phyloP scores from a whole-genome alignment of 2,888 invertebrate species.

The Vesta saturnalis region DNA sequence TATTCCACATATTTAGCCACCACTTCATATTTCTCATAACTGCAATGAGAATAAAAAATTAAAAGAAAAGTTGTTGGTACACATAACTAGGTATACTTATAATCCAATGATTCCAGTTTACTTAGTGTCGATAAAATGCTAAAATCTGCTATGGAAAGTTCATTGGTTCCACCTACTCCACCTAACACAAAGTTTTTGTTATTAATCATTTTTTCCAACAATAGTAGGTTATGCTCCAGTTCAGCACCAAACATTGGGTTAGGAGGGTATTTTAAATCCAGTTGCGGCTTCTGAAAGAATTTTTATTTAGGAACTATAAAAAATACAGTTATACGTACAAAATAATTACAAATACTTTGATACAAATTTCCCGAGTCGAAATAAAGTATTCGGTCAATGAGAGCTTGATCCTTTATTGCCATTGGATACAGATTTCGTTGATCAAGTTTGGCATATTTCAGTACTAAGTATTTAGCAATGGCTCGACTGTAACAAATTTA shows the following conservation, averaged over 20 bases:
- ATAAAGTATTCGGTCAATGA: slow-evolving; percentile 24
- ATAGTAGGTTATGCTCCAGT: slow-evolving; percentile 22
- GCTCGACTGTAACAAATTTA: slow-evolving; percentile 26
- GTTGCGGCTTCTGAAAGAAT: slow-evolving; percentile 27
- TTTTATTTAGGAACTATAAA: not conserved
- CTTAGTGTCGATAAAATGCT: slow-evolving; percentile 24
- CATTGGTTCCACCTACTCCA: slow-evolving; percentile 21
- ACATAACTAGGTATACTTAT: slow-evolving; percentile 23
- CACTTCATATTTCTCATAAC: slow-evolving; percentile 16
- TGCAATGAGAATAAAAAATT: not conserved
- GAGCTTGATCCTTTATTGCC: slow-evolving; percentile 22
- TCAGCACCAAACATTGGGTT: slow-evolving; percentile 32
- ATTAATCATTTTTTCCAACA: slow-evolving; percentile 21
- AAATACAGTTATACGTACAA: slow-evolving; percentile 15
- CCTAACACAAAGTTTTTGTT: slow-evolving; percentile 24
- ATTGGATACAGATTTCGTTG: slow-evolving; percentile 22
- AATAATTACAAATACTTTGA: slow-evolving; percentile 26
- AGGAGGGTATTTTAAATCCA: slow-evolving; percentile 14
- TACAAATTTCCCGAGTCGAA: slow-evolving; percentile 30
- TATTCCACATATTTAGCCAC: slow-evolving; percentile 23
- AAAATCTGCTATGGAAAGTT: slow-evolving; percentile 29
- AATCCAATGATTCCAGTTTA: slow-evolving; percentile 30
- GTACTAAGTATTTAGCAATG: slow-evolving; percentile 33
- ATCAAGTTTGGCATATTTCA: slow-evolving; percentile 18
- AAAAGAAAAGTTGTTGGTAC: slow-evolving; percentile 2